These are phyloP conservation scores for Calameuta idolon DNA, from an alignment of 2,888 invertebrate genomes.

Conservation along the genomic window DNA sequence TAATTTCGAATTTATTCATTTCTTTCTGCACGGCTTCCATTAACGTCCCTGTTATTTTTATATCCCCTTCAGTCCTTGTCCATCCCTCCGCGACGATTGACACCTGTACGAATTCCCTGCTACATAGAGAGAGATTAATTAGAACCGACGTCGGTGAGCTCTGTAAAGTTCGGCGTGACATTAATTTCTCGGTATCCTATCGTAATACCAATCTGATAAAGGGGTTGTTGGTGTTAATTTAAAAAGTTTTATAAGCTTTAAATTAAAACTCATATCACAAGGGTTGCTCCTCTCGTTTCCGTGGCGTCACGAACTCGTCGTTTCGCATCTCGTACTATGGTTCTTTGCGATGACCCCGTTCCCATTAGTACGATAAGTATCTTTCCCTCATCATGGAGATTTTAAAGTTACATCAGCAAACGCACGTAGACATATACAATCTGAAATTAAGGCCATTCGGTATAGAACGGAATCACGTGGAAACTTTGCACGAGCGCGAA, in stretches of 20 bases:
- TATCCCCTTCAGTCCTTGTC: neutral
- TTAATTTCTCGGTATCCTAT: slow-evolving; percentile 12
- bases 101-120: neutral
- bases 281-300: neutral
- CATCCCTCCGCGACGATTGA: neutral
- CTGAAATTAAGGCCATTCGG: neutral
- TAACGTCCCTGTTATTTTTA: neutral
- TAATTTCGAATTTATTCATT: neutral
- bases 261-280: slow-evolving; percentile 24
- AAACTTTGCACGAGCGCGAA: neutral
- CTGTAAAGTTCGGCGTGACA: neutral
- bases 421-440: neutral
- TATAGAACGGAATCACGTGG: neutral
- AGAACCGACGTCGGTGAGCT: neutral
- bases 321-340: neutral
- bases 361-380: neutral
- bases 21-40: neutral
- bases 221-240: slow-evolving; percentile 27
- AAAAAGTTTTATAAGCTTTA: slow-evolving; percentile 28
- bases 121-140: neutral
- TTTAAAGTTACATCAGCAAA: neutral
- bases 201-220: slow-evolving; percentile 19
- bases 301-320: neutral
- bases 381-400: slow-evolving; percentile 9
- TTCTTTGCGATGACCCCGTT: neutral